Base-by-base conservation (phyloP, 2,888 invertebrate genomes). In the Epirrhoe tristata region DNA sequence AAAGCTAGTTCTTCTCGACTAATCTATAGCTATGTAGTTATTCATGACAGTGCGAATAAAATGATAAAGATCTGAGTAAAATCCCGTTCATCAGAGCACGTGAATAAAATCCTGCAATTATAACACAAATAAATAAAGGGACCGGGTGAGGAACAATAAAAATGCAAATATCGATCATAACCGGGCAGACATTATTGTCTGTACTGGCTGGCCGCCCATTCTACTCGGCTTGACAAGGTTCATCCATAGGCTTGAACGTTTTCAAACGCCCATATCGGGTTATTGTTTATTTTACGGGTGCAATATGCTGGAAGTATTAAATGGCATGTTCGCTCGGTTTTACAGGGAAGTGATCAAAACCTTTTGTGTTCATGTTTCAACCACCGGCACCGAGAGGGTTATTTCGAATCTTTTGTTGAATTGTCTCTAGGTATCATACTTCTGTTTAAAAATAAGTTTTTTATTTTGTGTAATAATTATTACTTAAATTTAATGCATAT, bases 111-210 rank as follows among this genome's bases (percentile, higher is more conserved):
- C 31, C 51, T 66, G 58, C 51, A 67, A 69, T 71, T 67, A 74
- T 73, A 74, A 74, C 66, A 63, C 68, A 74, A 72, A 74, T 76
- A 75, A 81, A 82, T 80, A 79, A 81, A 83, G 54, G 75, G 77
- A 78, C 77, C 72, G 76, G 74, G 79, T 74, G 74, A 75, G 74
- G 77, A 79, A 82, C 81, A 84, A 88, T 88, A 86, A 84, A 89
- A 85, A 90, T 88, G 85, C 80, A 84, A 88, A 89, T 87, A 87
- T 84, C 82, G 84, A 87, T 86, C 84, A 86, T 84, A 82, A 84
- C 78, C 73, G 78, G 73, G 77, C 84, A 86, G 87, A 87, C 86
- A 81, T 84, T 81, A 88, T 86, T 87, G 87, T 86, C 81, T 71
- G 77, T 72, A 75, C 82, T 84, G 84, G 83, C 87, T 82, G 83